phyloP scores from a whole-genome alignment of 37 sponge, comb jelly and placozoan species.

The Mnemiopsis leidyi region DNA sequence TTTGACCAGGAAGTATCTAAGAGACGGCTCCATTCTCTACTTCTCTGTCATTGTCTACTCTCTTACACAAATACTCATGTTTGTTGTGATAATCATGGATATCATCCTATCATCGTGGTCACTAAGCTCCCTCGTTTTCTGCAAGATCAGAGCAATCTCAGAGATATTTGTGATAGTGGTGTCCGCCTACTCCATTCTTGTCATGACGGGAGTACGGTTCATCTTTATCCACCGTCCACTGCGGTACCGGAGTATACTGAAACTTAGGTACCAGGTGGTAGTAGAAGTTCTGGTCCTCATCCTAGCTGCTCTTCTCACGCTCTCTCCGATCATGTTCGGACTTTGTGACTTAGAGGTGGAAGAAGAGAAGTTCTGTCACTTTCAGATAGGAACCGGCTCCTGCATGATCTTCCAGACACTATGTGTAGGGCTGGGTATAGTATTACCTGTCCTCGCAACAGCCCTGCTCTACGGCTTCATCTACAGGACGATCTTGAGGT shows the following conservation, averaged over 20 bases:
- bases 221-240: conserved; percentile 28
- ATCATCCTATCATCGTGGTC: not conserved
- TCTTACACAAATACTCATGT: not conserved
- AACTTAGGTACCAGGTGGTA: not conserved
- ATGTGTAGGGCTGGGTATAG: not conserved
- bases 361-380: conserved; percentile 4
- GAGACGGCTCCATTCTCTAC: not conserved
- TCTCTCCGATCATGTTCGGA: conserved; percentile 11
- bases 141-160: not conserved
- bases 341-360: not conserved
- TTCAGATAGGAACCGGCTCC: not conserved
- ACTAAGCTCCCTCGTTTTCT: not conserved
- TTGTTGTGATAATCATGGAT: not conserved
- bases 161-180: not conserved
- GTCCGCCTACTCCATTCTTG: conserved; percentile 37
- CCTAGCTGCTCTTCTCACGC: not conserved
- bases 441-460: not conserved
- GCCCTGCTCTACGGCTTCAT: not conserved
- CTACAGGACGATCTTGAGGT: not conserved
- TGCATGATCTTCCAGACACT: not conserved
- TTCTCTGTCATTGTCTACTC: not conserved
- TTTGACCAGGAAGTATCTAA: not conserved
- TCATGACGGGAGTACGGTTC: conserved; percentile 23
- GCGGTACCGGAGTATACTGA: not conserved
- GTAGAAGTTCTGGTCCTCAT: not conserved